phyloP scores from a whole-genome alignment of 2,888 invertebrate species.

The Latrodectus hesperus region DNA sequence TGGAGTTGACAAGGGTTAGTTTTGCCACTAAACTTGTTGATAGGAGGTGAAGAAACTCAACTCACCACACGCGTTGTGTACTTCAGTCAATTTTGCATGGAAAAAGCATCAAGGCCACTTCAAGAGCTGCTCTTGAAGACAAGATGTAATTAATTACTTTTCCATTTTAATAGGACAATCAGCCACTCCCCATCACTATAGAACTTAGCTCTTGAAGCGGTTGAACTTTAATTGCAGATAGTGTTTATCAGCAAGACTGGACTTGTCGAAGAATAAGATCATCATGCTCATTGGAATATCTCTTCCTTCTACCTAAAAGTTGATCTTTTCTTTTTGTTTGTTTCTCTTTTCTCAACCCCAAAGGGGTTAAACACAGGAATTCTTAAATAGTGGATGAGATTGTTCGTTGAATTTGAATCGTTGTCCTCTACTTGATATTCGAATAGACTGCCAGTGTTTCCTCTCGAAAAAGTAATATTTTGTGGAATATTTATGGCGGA shows the following conservation, averaged over 20 bases:
- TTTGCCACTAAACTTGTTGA: not conserved
- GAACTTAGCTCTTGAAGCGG: not conserved
- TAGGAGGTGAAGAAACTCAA: not conserved
- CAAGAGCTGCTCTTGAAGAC: not conserved
- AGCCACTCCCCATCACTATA: conserved; percentile 40
- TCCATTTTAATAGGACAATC: conserved; percentile 45
- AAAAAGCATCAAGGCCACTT: not conserved
- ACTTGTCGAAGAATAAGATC: not conserved
- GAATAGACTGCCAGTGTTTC: too few species aligned
- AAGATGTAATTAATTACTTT: conserved; percentile 55
- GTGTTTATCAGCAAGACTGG: not conserved
- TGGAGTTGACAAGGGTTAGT: too few species aligned
- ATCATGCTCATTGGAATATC: not conserved
- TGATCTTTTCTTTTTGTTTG: not conserved
- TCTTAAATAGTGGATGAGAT: not conserved
- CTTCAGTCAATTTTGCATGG: not conserved
- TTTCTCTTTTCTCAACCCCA: not conserved
- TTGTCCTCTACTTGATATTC: not conserved
- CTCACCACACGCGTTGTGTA: not conserved
- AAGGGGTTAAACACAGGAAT: not conserved
- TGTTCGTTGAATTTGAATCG: not conserved
- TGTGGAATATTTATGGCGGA: too few species aligned
- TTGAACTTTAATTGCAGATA: conserved; percentile 32
- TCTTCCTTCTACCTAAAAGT: not conserved
- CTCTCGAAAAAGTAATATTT: too few species aligned